Evolutionary conservation across 2,113 vertebrate species (phyloP), one percentile per base, ranked within the genome.

Genomic region (Podilymbus podiceps): DNA sequence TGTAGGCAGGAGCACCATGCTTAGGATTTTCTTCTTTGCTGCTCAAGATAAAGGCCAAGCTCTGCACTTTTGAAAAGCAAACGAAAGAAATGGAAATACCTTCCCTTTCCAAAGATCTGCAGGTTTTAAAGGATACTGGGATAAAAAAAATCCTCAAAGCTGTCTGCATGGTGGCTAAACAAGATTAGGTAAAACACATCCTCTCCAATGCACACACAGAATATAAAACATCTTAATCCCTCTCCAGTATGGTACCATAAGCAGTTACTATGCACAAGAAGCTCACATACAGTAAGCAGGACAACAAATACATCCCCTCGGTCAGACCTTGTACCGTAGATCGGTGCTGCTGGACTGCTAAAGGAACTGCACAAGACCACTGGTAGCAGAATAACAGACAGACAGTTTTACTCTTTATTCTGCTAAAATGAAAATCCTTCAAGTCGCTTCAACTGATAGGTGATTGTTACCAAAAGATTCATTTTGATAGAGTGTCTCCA

Each of bases 161-260:
- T 93, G 96, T 97, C 96, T 98, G 98, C 98, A 98, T 97, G 98
- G 97, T 98, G 98, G 98, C 98, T 98, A 98, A 98, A 98, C 97
- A 98, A 98, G 98, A 98, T 98, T 98, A 98, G 97, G 97, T 97
- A 98, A 98, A 99, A 98, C 98, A 98, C 97, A 98, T 98, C 97
- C 98, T 98, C 98, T 98, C 97, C 97, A 98, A 98, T 97, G 97
- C 98, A 96, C 98, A 98, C 96, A 97, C 97, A 97, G 97, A 99
- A 98, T 98, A 97, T 98, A 98, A 92, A 98, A 98, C 98, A 97
- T 98, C 91, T 97, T 98, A 96, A 97, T 96, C 96, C 97, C 40
- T 94, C 82, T 96, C 82, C 93, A 76, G 62, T 67, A 44, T 52
- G 90, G 64, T 91, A 96, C 95, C 84, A 87, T 62, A 95, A 90